Evolutionary conservation across 2,113 vertebrate species (phyloP).

Genomic region (Cyanistes caeruleus): DNA sequence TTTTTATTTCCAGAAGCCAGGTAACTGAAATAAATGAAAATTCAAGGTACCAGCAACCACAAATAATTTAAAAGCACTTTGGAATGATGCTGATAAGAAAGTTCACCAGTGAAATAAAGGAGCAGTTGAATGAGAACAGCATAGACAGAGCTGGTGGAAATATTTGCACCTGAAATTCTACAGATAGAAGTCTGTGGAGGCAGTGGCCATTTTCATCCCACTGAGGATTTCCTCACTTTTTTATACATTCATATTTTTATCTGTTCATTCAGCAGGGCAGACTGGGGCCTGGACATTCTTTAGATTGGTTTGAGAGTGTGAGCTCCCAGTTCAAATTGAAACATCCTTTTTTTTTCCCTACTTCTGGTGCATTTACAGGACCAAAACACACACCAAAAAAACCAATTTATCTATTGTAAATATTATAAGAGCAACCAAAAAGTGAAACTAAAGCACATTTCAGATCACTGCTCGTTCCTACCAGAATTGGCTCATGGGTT

Average conservation of each 20-base stretch:
- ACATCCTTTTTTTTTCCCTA: background rate
- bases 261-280: background rate
- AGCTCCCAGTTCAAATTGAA: background rate
- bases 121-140: background rate
- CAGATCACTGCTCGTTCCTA: background rate
- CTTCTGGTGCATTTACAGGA: background rate
- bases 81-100: background rate
- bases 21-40: background rate
- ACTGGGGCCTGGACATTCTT: background rate
- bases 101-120: background rate
- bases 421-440: background rate
- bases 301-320: background rate
- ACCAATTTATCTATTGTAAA: background rate
- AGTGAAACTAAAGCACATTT: background rate
- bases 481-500: background rate
- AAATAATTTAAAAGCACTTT: background rate
- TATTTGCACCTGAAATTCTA: background rate
- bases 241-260: background rate
- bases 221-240: background rate
- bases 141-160: background rate
- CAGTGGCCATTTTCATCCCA: background rate
- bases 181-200: background rate
- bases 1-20: background rate
- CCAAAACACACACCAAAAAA: background rate
- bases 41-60: background rate